A percentile compares a stretch with the other conserved stretches of the same genome.
phyloP scores from a whole-genome alignment of 2,113 vertebrate genomes.

The Sinocyclocheilus maitianheensis region DNA sequence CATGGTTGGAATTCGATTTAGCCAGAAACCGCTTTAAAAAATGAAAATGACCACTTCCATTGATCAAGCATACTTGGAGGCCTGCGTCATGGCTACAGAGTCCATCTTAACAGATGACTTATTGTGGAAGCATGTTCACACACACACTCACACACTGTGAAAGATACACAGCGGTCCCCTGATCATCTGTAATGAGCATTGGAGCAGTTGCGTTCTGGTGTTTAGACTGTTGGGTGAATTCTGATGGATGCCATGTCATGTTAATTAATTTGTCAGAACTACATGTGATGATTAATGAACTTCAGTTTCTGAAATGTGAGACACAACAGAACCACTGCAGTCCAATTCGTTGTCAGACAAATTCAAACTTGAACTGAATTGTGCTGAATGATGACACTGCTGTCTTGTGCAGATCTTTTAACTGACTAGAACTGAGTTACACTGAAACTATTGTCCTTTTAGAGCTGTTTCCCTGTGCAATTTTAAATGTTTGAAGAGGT shows the following conservation, averaged over 20 bases:
- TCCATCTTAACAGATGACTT: constrained; percentile 72
- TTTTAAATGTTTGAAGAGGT: no score
- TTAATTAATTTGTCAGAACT: constrained; percentile 4
- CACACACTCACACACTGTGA: neutral
- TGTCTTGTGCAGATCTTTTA: no score
- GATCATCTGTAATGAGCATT: constrained; percentile 39
- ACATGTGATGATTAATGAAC: constrained; percentile 32
- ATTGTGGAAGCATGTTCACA: constrained; percentile 62
- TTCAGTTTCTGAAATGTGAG: constrained; percentile 12
- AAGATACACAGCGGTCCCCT: constrained; percentile 33
- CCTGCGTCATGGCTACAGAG: constrained; percentile 68
- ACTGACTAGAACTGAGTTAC: no score
- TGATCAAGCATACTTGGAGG: constrained; percentile 67
- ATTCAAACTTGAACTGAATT: neutral
- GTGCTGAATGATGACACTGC: no score
- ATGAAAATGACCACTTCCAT: constrained; percentile 73
- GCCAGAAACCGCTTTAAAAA: constrained; percentile 70
- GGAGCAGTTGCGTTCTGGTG: constrained; percentile 6
- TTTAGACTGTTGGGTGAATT: constrained; percentile 10
- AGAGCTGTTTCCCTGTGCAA: no score
- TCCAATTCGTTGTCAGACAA: neutral
- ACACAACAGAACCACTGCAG: neutral
- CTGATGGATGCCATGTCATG: neutral
- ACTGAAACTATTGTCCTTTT: no score
- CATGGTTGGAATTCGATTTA: constrained; percentile 72